Conservation (phyloP, 92 coral and sea anemone genomes). For the Epizoanthus rinbou region DNA sequence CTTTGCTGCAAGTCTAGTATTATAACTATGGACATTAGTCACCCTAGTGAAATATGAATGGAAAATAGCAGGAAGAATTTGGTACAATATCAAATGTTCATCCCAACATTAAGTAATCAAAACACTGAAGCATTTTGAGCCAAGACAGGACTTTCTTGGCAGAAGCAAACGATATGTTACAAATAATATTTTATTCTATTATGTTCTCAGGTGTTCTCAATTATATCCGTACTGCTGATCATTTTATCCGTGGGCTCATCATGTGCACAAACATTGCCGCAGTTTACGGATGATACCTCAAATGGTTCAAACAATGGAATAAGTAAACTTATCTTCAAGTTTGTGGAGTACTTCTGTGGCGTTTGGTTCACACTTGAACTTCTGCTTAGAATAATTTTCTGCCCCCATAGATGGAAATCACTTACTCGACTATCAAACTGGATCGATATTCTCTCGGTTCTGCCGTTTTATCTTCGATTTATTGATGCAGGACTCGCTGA, state of each 20-base stretch:
- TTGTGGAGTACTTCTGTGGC: conserved; percentile 82
- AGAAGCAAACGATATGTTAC: no score
- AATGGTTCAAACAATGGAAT: conserved; percentile 10
- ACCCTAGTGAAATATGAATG: no score
- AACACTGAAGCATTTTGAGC: no score
- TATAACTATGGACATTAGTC: no score
- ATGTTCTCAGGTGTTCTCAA: conserved; percentile 74
- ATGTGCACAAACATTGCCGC: conserved; percentile 90
- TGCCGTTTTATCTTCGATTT: conserved; percentile 86
- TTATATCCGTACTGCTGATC: conserved; percentile 80
- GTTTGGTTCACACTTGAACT: conserved; percentile 88
- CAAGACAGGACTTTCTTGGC: no score
- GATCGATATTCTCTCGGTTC: conserved; percentile 88
- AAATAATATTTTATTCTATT: background rate
- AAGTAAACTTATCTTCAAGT: conserved; percentile 38
- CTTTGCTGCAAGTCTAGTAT: no score
- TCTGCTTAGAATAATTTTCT: conserved; percentile 65
- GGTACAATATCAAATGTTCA: no score
- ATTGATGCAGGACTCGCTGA: conserved; percentile 59
- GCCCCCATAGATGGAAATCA: conserved; percentile 75
- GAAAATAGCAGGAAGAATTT: no score
- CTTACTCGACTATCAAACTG: conserved; percentile 76
- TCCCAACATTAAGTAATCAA: no score
- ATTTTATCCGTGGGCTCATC: conserved; percentile 89
- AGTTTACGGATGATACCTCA: conserved; percentile 48